Evolutionary conservation across 1,140 invertebrate species (phyloP).

Genomic region (Ostrea denselamellosa): DNA sequence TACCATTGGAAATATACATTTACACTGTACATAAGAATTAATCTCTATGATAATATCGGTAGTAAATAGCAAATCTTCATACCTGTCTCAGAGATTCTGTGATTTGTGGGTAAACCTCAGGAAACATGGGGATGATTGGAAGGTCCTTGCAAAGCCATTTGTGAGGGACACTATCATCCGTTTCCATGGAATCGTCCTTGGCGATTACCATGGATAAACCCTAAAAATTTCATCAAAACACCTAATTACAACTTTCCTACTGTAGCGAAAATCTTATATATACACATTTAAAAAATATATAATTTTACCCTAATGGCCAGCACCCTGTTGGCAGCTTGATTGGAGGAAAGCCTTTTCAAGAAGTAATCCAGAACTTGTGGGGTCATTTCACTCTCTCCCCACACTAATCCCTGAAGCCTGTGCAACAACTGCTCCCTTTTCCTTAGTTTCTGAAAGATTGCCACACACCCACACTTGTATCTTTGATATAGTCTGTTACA

Average conservation of each 20-base stretch:
- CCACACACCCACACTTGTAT: background rate
- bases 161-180: slow-evolving; percentile 70
- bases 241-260: no score
- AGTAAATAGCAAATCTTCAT: slow-evolving; percentile 25
- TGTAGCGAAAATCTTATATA: no score
- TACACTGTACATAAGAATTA: background rate
- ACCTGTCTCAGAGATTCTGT: slow-evolving; percentile 77
- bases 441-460: slow-evolving; percentile 80
- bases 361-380: slow-evolving; percentile 95
- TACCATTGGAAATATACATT: background rate
- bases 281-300: no score
- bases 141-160: slow-evolving; percentile 88
- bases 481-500: no score
- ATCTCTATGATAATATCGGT: no score
- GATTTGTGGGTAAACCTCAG: slow-evolving; percentile 71
- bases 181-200: slow-evolving; percentile 70
- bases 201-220: slow-evolving; percentile 85
- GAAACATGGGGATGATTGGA: slow-evolving; percentile 81
- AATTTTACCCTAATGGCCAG: slow-evolving; percentile 85
- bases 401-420: slow-evolving; percentile 84
- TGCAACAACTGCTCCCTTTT: slow-evolving; percentile 89
- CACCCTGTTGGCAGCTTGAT: slow-evolving; percentile 86
- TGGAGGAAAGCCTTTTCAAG: slow-evolving; percentile 89
- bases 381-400: slow-evolving; percentile 79
- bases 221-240: slow-evolving; percentile 74